Evolutionary conservation across 2,888 invertebrate genomes (phyloP).

Genomic region (Theodoxus fluviatilis): DNA sequence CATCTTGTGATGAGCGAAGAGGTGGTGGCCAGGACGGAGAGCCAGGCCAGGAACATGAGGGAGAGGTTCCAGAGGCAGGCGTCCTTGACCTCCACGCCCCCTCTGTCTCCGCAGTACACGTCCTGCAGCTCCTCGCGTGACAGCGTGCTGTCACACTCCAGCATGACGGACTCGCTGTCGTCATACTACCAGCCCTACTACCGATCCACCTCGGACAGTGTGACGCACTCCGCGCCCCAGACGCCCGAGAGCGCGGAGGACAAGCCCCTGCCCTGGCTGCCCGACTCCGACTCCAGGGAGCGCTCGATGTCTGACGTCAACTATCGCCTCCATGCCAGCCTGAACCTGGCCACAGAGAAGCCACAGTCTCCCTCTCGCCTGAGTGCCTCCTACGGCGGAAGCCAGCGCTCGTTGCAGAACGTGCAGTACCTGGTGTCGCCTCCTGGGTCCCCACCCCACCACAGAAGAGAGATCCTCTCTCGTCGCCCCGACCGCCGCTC

Average conservation of each 20-base stretch:
- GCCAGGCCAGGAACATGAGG: conserved; percentile 4
- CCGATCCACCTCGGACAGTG: too few species aligned
- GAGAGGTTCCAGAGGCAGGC: conserved; percentile 33
- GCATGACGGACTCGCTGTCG: conserved; percentile 26
- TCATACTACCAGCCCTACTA: too few species aligned
- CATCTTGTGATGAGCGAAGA: conserved; percentile 51
- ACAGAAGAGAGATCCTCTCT: too few species aligned
- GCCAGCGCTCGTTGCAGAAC: conserved; percentile 29
- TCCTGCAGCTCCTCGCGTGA: conserved; percentile 50
- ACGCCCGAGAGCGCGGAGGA: conserved; percentile 29
- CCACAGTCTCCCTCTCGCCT: too few species aligned
- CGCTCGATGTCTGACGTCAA: background rate
- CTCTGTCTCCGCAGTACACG: conserved; percentile 49
- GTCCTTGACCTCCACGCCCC: conserved; percentile 47
- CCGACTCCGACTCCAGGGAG: background rate
- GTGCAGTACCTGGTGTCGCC: conserved; percentile 41
- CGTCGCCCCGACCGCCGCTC: too few species aligned
- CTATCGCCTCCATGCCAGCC: background rate
- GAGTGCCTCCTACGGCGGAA: too few species aligned
- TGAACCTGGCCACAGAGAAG: background rate
- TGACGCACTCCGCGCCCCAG: conserved; percentile 30
- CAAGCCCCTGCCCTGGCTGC: conserved; percentile 21
- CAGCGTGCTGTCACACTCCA: conserved; percentile 49
- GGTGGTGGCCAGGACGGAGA: conserved; percentile 27
- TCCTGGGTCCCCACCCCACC: conserved; percentile 32